Evolutionary conservation across 1,140 invertebrate species (phyloP).

Genomic region (Lysiphlebus fabarum): DNA sequence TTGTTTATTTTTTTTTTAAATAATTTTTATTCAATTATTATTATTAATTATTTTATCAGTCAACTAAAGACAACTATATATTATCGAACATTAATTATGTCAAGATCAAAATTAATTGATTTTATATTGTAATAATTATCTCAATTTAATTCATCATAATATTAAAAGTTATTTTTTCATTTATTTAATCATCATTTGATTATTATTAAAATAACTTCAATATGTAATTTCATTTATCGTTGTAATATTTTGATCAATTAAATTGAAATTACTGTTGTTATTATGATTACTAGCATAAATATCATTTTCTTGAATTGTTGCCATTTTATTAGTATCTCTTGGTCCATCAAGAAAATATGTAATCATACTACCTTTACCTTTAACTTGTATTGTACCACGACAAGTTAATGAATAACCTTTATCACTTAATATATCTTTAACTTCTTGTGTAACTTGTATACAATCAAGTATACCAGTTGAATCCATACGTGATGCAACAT

Average conservation of each 20-base stretch:
- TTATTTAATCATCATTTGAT: background rate
- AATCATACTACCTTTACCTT: slow-evolving; percentile 93
- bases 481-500: slow-evolving; percentile 87
- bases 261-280: too few species aligned
- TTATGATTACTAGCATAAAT: slow-evolving; percentile 28
- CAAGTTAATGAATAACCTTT: slow-evolving; percentile 76
- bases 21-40: too few species aligned
- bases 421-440: slow-evolving; percentile 71
- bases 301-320: slow-evolving; percentile 18
- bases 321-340: slow-evolving; percentile 19
- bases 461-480: slow-evolving; percentile 78
- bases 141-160: too few species aligned
- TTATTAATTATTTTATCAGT: too few species aligned
- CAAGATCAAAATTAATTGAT: too few species aligned
- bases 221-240: slow-evolving; percentile 11
- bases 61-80: too few species aligned
- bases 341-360: slow-evolving; percentile 80
- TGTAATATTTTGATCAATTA: background rate
- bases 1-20: too few species aligned
- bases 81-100: too few species aligned
- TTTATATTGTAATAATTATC: too few species aligned
- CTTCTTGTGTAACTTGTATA: slow-evolving; percentile 85
- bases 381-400: slow-evolving; percentile 82
- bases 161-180: background rate
- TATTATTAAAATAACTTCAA: background rate